These are phyloP conservation scores for Pterophyllum scalare DNA, from an alignment of 2,113 vertebrate species.

Conservation along the genomic window DNA sequence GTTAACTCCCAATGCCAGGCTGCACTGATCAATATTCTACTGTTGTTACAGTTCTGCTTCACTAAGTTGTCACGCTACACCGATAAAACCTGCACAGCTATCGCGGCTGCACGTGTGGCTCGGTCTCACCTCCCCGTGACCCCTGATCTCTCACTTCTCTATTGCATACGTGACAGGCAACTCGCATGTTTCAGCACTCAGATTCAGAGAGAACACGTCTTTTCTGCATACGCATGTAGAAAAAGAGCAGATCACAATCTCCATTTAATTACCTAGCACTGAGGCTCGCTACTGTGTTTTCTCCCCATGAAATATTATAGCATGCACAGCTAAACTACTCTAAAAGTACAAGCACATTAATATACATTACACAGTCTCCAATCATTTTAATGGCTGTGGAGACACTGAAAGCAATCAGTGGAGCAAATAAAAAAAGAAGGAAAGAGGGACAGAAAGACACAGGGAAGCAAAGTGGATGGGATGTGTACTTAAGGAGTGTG, in stretches of 20 bases:
- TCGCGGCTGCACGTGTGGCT: background rate
- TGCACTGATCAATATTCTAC: slow-evolving; percentile 31
- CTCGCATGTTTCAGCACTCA: background rate
- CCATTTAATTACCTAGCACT: slow-evolving; percentile 60
- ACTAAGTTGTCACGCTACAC: slow-evolving; percentile 2
- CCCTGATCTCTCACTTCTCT: slow-evolving; percentile 21
- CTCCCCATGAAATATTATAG: slow-evolving; percentile 59
- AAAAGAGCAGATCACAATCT: slow-evolving; percentile 45
- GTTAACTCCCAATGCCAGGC: slow-evolving; percentile 22
- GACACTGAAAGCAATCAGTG: slow-evolving; percentile 64
- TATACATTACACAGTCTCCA: slow-evolving; percentile 70
- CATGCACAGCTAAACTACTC: slow-evolving; percentile 44
- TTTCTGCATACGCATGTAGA: slow-evolving; percentile 27
- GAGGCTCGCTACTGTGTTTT: slow-evolving; percentile 35
- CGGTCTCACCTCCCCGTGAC: background rate
- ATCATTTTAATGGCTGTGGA: slow-evolving; percentile 68
- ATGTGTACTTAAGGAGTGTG: slow-evolving; percentile 47
- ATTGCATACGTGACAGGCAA: background rate
- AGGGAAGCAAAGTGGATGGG: slow-evolving; percentile 38
- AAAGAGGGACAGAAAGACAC: slow-evolving; percentile 40
- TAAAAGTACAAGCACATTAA: slow-evolving; percentile 68
- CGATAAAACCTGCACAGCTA: slow-evolving; percentile 25
- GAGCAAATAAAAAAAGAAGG: slow-evolving; percentile 58
- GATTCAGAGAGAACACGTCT: background rate
- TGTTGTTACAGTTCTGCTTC: slow-evolving; percentile 5